A percentile compares a stretch with the other conserved stretches of the same genome.
phyloP scores from a whole-genome alignment of 2,888 invertebrate genomes.

The Leptinotarsa juncta region DNA sequence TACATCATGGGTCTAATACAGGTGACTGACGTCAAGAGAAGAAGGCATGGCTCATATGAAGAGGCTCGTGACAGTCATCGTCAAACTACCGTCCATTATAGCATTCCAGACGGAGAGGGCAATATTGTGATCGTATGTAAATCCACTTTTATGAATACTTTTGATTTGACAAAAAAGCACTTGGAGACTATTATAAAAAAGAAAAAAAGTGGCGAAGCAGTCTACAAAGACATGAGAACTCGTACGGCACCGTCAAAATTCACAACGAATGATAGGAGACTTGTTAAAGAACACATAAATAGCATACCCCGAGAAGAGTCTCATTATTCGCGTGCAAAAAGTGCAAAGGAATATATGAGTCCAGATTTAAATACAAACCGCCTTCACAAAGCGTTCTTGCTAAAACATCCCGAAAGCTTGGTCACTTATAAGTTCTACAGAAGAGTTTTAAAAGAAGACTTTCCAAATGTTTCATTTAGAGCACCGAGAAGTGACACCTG shows the following conservation, averaged over 20 bases:
- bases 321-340: conserved; percentile 44
- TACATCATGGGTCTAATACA: conserved; percentile 35
- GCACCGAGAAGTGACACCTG: conserved; percentile 15
- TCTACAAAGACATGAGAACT: conserved; percentile 36
- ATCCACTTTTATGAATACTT: conserved; percentile 26
- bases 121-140: conserved; percentile 37
- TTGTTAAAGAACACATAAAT: conserved; percentile 35
- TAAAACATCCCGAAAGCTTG: conserved; percentile 37
- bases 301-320: conserved; percentile 40
- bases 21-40: conserved; percentile 33
- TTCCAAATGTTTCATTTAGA: conserved; percentile 40
- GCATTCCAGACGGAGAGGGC: conserved; percentile 36
- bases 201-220: conserved; percentile 37
- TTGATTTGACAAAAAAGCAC: conserved; percentile 16
- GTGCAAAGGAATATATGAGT: conserved; percentile 43
- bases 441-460: conserved; percentile 34
- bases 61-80: conserved; percentile 37
- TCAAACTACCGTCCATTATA: conserved; percentile 42
- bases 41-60: conserved; percentile 41
- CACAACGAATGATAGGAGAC: neutral
- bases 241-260: neutral
- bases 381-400: conserved; percentile 38
- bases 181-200: conserved; percentile 21
- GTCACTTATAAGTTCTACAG: conserved; percentile 41
- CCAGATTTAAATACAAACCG: conserved; percentile 44